Conservation (phyloP, 2,888 invertebrate species). For the Leucozona laternaria region DNA sequence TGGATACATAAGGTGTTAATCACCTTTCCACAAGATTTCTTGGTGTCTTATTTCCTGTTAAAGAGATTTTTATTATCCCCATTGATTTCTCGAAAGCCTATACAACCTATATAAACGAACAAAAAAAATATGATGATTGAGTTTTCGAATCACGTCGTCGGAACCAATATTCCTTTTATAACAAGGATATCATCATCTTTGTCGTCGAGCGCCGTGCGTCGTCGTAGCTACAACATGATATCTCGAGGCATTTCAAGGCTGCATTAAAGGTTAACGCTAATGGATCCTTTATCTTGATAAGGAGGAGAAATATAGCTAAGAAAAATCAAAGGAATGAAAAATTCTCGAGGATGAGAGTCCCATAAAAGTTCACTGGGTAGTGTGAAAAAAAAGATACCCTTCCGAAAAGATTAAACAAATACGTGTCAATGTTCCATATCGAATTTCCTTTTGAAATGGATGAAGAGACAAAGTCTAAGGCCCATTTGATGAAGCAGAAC, state of each 20-base stretch:
- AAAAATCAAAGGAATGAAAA: background rate
- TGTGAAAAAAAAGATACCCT: background rate
- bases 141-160: constrained; percentile 23
- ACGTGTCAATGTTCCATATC: constrained; percentile 12
- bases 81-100: constrained; percentile 30
- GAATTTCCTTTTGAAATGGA: background rate
- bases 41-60: constrained; percentile 25
- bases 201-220: too few relatives aligned
- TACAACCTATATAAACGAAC: background rate
- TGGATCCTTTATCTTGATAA: constrained; percentile 27
- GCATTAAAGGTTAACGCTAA: constrained; percentile 30
- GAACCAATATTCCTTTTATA: constrained; percentile 3
- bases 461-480: background rate
- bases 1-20: constrained; percentile 27
- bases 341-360: background rate
- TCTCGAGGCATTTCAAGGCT: constrained; percentile 1
- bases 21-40: background rate
- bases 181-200: constrained; percentile 26
- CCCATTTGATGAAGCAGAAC: too few relatives aligned
- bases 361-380: background rate
- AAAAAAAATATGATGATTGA: background rate
- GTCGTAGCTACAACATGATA: background rate
- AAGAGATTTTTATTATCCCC: constrained; percentile 28
- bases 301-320: background rate
- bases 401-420: background rate